Evolutionary conservation across 2,113 vertebrate species (phyloP).

Genomic region (Phalacrocorax pelagicus): DNA sequence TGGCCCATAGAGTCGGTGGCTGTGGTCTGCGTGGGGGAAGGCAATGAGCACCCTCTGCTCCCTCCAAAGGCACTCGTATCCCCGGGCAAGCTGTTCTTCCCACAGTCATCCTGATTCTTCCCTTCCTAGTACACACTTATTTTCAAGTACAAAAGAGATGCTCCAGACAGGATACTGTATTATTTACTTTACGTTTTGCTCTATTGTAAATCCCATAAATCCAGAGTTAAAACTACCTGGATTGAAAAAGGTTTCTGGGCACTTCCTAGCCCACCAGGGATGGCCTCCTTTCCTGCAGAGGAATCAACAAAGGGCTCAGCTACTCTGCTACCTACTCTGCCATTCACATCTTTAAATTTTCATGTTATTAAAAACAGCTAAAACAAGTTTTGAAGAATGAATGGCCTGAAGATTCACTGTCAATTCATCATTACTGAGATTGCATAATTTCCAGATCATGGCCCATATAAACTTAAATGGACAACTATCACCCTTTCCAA

Average conservation of each 20-base stretch:
- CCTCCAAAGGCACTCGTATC: fast-evolving
- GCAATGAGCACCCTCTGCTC: background rate
- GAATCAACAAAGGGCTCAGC: background rate
- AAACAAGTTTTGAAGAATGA: background rate
- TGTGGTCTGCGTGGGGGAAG: background rate
- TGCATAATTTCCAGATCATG: fast-evolving
- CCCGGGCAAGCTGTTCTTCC: background rate
- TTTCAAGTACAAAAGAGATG: background rate
- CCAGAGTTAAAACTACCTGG: background rate
- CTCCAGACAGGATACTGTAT: background rate
- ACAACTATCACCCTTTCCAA: background rate
- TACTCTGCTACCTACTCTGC: background rate
- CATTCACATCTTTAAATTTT: background rate
- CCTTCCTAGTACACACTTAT: background rate
- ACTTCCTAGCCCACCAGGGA: fast-evolving
- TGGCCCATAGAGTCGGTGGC: background rate
- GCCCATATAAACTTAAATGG: background rate
- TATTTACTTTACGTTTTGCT: background rate
- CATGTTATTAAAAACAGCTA: background rate
- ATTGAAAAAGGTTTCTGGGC: background rate
- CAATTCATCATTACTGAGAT: background rate
- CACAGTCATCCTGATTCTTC: background rate
- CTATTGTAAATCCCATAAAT: background rate
- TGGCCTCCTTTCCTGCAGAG: background rate
- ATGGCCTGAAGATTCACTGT: background rate